Percentiles rank a stretch among this genome's conserved stretches.
Evolutionary conservation across 2,888 invertebrate genomes (phyloP).

Genomic region (Dynastes tityus): DNA sequence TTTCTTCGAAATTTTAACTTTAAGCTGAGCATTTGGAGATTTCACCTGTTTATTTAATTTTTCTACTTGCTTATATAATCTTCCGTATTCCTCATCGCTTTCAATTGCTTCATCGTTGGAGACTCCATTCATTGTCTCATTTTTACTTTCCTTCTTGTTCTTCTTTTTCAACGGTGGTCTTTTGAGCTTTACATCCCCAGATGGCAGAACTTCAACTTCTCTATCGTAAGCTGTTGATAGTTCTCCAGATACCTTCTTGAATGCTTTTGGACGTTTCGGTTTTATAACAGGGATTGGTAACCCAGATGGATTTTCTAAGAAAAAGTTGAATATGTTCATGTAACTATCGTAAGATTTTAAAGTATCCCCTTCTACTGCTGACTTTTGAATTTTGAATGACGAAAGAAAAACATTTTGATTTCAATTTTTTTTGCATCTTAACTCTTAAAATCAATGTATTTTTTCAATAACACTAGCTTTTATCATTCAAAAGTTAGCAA

Average conservation of each 20-base stretch:
- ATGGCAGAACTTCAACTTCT: conserved; percentile 74
- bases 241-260: conserved; percentile 74
- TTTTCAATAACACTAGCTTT: too few relatives aligned
- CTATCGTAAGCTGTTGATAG: conserved; percentile 74
- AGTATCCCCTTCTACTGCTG: too few relatives aligned
- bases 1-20: not conserved
- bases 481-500: too few relatives aligned
- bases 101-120: not conserved
- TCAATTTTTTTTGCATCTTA: too few relatives aligned
- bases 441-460: too few relatives aligned
- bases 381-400: too few relatives aligned
- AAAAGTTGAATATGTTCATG: conserved; percentile 1
- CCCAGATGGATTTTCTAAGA: conserved; percentile 74
- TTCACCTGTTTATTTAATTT: not conserved
- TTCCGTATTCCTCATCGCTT: conserved; percentile 4
- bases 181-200: conserved; percentile 71
- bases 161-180: conserved; percentile 2
- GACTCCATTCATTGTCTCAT: not conserved
- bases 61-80: not conserved
- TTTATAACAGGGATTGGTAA: conserved; percentile 71
- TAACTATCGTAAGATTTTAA: not conserved
- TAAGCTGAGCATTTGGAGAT: not conserved
- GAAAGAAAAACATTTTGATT: too few relatives aligned
- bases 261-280: conserved; percentile 73
- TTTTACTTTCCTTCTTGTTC: not conserved